A percentile compares a stretch with the other conserved stretches of the same genome.
phyloP scores from a whole-genome alignment of 2,797 vertebrate species.

The Catharus ustulatus region DNA sequence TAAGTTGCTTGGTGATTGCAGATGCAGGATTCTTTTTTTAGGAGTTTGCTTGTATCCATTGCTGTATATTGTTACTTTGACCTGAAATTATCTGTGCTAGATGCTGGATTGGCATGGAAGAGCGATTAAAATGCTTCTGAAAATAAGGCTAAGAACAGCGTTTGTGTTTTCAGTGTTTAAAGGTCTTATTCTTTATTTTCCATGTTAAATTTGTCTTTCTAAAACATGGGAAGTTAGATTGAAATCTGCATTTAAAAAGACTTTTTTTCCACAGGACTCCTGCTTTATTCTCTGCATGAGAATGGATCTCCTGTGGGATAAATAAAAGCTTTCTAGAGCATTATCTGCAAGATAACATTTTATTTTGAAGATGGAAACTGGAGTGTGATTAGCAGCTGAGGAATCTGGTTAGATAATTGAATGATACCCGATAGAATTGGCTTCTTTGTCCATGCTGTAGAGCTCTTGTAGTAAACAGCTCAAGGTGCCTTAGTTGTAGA shows the following conservation, averaged over 20 bases:
- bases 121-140: background rate
- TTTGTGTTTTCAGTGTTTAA: background rate
- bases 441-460: background rate
- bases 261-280: background rate
- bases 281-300: conserved; percentile 12
- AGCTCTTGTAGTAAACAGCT: background rate
- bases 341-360: conserved; percentile 15
- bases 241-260: conserved; percentile 16
- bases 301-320: conserved; percentile 13
- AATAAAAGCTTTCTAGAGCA: conserved; percentile 35
- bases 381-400: background rate
- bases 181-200: background rate
- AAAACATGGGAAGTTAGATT: background rate
- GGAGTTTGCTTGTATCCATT: background rate
- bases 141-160: background rate
- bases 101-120: background rate
- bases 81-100: background rate
- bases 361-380: conserved; percentile 16
- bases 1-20: background rate
- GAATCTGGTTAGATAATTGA: background rate
- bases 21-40: background rate
- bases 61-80: background rate
- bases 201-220: background rate
- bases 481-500: background rate
- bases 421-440: background rate